Evolutionary conservation across 1,140 invertebrate genomes (phyloP).

Genomic region (Argopecten irradians): DNA sequence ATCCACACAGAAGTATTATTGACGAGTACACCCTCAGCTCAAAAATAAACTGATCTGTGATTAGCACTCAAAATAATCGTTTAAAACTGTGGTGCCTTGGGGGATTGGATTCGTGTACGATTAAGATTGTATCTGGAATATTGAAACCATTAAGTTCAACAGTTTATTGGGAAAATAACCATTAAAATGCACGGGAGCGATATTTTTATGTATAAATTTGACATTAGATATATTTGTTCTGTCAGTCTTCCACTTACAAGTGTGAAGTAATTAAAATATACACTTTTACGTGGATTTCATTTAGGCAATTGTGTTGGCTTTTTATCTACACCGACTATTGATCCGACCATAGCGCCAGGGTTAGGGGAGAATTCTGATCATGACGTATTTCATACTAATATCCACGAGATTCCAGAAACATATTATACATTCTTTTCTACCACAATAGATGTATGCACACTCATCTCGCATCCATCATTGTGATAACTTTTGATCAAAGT

Average conservation of each 20-base stretch:
- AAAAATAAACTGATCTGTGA: background rate
- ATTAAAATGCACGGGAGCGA: background rate
- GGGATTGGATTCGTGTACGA: background rate
- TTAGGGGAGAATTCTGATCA: too few species aligned
- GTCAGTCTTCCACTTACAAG: background rate
- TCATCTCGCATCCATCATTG: too few species aligned
- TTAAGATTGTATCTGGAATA: slow-evolving; percentile 17
- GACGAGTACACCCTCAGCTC: background rate
- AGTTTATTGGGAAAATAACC: slow-evolving; percentile 7
- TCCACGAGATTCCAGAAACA: too few species aligned
- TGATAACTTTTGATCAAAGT: too few species aligned
- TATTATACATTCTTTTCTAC: too few species aligned
- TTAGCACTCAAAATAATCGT: background rate
- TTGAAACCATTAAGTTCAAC: background rate
- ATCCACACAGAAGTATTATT: too few species aligned
- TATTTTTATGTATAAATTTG: background rate
- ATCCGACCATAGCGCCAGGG: background rate
- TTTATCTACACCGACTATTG: background rate
- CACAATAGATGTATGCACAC: too few species aligned
- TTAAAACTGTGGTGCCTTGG: background rate
- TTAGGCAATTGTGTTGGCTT: background rate
- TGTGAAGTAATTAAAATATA: background rate
- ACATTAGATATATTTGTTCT: background rate
- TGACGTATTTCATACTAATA: too few species aligned
- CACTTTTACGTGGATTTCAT: background rate